phyloP scores from a whole-genome alignment of 2,888 invertebrate species.

The Falcaria lacertinaria region DNA sequence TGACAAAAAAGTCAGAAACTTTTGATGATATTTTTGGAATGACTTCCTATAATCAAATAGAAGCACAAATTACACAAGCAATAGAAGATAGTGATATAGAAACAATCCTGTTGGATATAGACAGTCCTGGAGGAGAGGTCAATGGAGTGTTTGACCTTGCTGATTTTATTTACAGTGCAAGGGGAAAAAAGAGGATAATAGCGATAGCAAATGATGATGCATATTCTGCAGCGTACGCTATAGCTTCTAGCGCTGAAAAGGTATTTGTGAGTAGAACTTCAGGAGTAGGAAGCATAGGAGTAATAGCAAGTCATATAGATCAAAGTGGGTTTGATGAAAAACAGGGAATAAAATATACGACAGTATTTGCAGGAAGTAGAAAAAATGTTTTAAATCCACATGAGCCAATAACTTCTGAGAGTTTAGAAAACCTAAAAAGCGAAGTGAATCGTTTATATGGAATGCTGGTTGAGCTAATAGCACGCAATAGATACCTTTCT shows the following conservation, averaged over 20 bases:
- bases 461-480: constrained; percentile 7
- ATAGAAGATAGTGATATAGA: constrained; percentile 4
- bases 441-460: constrained; percentile 6
- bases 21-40: constrained; percentile 6
- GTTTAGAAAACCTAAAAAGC: constrained; percentile 4
- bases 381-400: constrained; percentile 8
- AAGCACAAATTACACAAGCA: constrained; percentile 4
- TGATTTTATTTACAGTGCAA: constrained; percentile 6
- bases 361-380: constrained; percentile 5
- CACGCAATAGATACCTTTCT: constrained; percentile 5
- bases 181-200: constrained; percentile 7
- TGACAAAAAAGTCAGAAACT: constrained; percentile 6
- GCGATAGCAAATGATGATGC: constrained; percentile 8
- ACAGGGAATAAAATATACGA: constrained; percentile 6
- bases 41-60: constrained; percentile 6
- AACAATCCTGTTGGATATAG: constrained; percentile 5
- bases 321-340: constrained; percentile 9
- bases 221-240: constrained; percentile 5
- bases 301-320: constrained; percentile 10
- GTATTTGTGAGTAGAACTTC: constrained; percentile 4
- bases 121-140: constrained; percentile 7
- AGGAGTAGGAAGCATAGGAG: constrained; percentile 7
- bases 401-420: constrained; percentile 6
- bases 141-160: constrained; percentile 6
- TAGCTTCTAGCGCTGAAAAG: constrained; percentile 8